Evolutionary conservation across 2,113 vertebrate genomes (phyloP).

Genomic region (Pterocles burchelli): DNA sequence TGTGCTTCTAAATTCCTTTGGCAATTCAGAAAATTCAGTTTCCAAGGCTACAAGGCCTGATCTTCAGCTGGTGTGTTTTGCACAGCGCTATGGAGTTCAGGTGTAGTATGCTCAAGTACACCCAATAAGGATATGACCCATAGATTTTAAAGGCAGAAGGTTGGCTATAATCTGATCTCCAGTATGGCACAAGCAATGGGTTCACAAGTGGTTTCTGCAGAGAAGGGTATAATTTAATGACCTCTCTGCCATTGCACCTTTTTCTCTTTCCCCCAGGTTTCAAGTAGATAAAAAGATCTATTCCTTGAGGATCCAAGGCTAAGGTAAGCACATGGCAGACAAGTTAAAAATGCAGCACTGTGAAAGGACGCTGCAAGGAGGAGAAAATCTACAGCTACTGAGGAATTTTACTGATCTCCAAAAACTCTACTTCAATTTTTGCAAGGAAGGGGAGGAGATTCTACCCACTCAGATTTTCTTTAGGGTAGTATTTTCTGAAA

Average conservation of each 20-base stretch:
- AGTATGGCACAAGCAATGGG: background rate
- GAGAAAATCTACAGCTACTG: background rate
- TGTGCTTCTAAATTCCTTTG: background rate
- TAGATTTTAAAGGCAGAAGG: background rate
- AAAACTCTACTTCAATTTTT: background rate
- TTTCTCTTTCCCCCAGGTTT: slow-evolving; percentile 2
- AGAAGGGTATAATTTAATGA: background rate
- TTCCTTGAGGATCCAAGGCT: background rate
- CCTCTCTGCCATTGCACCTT: background rate
- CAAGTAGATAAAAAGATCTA: background rate
- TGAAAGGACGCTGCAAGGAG: background rate
- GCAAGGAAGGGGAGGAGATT: background rate
- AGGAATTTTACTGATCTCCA: background rate
- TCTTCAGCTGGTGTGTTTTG: background rate
- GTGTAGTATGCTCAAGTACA: background rate
- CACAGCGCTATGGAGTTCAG: background rate
- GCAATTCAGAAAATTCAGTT: background rate
- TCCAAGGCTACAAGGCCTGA: background rate
- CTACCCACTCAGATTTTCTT: slow-evolving; percentile 2
- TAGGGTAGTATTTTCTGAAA: slow-evolving; percentile 26
- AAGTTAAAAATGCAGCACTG: background rate
- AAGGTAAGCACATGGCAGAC: background rate
- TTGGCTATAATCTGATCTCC: background rate
- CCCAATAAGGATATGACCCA: background rate
- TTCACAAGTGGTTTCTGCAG: background rate